A percentile compares a stretch with the other conserved stretches of the same genome.
Conservation (phyloP, 1,140 invertebrate species). For the Teleopsis dalmanni region DNA sequence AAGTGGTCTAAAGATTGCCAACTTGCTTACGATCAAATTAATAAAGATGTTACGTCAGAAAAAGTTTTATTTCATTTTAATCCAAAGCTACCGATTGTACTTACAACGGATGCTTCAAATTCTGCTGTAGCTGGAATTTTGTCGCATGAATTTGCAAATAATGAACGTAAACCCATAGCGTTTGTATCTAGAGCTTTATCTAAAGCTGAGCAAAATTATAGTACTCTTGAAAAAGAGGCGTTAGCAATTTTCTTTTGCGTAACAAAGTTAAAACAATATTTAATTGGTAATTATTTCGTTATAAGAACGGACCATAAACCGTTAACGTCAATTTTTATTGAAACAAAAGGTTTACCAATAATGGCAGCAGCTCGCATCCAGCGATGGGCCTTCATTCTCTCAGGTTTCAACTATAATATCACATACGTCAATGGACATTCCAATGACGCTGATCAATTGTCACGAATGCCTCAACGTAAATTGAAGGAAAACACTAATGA, state of each 20-base stretch:
- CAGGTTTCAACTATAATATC: constrained; percentile 2
- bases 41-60: constrained; percentile 9
- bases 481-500: not conserved
- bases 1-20: constrained; percentile 17
- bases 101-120: constrained; percentile 14
- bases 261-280: constrained; percentile 4
- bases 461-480: constrained; percentile 6
- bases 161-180: not conserved
- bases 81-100: constrained; percentile 10
- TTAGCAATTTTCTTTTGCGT: constrained; percentile 2
- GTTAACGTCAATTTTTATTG: constrained; percentile 1
- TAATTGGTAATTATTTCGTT: constrained; percentile 1
- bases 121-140: constrained; percentile 11
- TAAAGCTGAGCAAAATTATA: constrained; percentile 2
- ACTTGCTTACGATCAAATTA: constrained; percentile 1
- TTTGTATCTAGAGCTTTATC: constrained; percentile 1
- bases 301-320: constrained; percentile 4
- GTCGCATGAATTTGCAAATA: not conserved
- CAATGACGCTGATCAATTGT: constrained; percentile 12
- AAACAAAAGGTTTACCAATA: constrained; percentile 1
- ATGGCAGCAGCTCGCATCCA: constrained; percentile 3
- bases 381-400: not conserved
- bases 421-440: constrained; percentile 20
- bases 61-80: constrained; percentile 14
- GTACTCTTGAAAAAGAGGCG: not conserved